Conservation (phyloP, 2,113 vertebrate genomes). For the Gila orcuttii region DNA sequence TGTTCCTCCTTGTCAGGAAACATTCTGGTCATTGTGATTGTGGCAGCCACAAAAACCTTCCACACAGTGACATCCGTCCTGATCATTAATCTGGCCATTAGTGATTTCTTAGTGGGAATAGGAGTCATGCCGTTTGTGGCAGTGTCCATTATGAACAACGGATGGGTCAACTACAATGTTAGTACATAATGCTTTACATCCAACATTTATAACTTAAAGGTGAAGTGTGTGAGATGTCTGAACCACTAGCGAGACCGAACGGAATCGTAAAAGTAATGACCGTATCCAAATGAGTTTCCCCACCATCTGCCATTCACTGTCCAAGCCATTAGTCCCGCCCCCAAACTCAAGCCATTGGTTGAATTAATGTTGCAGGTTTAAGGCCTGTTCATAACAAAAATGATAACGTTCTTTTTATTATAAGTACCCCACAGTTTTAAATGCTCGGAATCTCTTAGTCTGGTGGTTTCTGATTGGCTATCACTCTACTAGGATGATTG, state of each 20-base stretch:
- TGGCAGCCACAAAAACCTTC: slow-evolving; percentile 79
- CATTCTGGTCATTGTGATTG: slow-evolving; percentile 78
- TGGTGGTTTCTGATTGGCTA: too few relatives aligned
- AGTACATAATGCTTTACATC: slow-evolving; percentile 49
- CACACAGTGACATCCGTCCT: slow-evolving; percentile 79
- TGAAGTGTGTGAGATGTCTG: background rate
- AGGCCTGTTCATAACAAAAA: too few relatives aligned
- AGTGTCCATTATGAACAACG: slow-evolving; percentile 74
- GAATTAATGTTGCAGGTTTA: background rate
- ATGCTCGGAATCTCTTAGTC: too few relatives aligned
- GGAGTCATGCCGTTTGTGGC: slow-evolving; percentile 84
- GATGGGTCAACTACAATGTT: slow-evolving; percentile 74
- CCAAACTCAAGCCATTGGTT: background rate
- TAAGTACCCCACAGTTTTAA: too few relatives aligned
- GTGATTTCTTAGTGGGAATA: slow-evolving; percentile 80
- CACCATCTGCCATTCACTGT: background rate
- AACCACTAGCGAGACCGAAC: background rate
- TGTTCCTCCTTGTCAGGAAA: slow-evolving; percentile 70
- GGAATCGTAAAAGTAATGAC: background rate
- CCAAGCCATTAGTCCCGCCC: background rate
- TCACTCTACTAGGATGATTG: background rate
- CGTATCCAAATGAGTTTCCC: background rate
- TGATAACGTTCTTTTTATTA: too few relatives aligned
- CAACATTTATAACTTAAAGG: background rate
- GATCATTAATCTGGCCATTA: slow-evolving; percentile 82